Evolutionary conservation across 1,140 invertebrate genomes (phyloP).

Genomic region (Oncopeltus fasciatus): DNA sequence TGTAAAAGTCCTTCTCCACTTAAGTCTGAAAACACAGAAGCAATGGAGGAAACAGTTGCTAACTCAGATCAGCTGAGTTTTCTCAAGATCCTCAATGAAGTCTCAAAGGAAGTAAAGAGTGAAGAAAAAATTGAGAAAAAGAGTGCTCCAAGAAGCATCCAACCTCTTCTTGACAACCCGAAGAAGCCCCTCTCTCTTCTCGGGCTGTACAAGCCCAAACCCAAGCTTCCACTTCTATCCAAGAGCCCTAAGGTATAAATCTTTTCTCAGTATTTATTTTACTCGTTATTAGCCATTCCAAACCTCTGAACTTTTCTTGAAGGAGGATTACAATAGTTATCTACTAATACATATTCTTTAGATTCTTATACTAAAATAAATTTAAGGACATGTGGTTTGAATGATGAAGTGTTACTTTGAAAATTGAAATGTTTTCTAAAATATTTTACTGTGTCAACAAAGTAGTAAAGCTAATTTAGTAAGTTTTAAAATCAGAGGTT

Average conservation of each 20-base stretch:
- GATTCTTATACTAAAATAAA: too few species aligned
- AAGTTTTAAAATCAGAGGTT: too few species aligned
- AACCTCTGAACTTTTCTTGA: background rate
- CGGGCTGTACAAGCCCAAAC: background rate
- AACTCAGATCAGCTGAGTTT: background rate
- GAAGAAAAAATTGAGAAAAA: background rate
- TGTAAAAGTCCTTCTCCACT: too few species aligned
- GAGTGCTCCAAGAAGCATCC: constrained; percentile 1
- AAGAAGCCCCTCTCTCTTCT: background rate
- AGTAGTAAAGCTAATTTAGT: too few species aligned
- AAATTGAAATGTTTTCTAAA: too few species aligned
- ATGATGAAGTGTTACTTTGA: too few species aligned
- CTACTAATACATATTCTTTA: too few species aligned
- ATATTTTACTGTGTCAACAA: too few species aligned
- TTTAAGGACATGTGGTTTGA: too few species aligned
- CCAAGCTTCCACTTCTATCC: background rate
- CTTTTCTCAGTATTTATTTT: background rate
- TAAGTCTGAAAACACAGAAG: background rate
- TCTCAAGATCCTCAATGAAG: background rate
- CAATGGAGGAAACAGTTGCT: background rate
- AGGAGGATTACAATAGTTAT: too few species aligned
- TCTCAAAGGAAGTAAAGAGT: background rate
- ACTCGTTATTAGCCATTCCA: background rate
- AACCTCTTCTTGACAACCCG: constrained; percentile 1
- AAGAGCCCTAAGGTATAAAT: background rate